phyloP scores from a whole-genome alignment of 2,888 invertebrate species.

The Scaptomyza polygonia region DNA sequence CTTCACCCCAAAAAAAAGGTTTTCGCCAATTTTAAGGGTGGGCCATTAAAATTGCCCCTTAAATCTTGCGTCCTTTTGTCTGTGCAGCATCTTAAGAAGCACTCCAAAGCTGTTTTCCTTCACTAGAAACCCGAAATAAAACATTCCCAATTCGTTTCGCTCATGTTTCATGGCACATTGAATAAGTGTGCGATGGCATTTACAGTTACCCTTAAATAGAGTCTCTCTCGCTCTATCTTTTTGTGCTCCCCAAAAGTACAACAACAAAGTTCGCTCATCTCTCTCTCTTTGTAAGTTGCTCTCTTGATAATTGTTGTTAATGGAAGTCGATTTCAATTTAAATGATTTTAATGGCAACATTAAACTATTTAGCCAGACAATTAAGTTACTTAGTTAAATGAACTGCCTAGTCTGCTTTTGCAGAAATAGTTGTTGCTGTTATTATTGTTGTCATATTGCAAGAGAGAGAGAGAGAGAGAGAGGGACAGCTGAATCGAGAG shows the following conservation, averaged over 20 bases:
- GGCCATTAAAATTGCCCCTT: slow-evolving; percentile 37
- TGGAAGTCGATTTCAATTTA: slow-evolving; percentile 39
- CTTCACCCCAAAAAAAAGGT: slow-evolving; percentile 43
- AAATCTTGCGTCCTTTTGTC: slow-evolving; percentile 33
- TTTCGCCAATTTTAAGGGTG: slow-evolving; percentile 47
- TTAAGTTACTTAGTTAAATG: slow-evolving; percentile 15
- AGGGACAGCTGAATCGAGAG: slow-evolving; percentile 3
- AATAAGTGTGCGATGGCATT: slow-evolving; percentile 41
- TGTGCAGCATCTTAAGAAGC: slow-evolving; percentile 48
- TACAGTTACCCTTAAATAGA: slow-evolving; percentile 40
- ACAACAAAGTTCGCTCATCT: slow-evolving; percentile 18
- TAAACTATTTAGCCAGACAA: slow-evolving; percentile 45
- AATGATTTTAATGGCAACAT: slow-evolving; percentile 58
- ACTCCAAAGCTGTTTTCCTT: slow-evolving; percentile 40
- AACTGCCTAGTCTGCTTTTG: slow-evolving; percentile 8
- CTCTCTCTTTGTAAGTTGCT: slow-evolving; percentile 11
- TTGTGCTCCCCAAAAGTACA: slow-evolving; percentile 12
- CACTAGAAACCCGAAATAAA: slow-evolving; percentile 6
- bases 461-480: background rate
- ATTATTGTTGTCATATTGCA: slow-evolving; percentile 3
- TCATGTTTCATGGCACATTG: slow-evolving; percentile 25
- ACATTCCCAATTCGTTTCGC: slow-evolving; percentile 50
- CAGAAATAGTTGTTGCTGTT: background rate
- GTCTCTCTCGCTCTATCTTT: slow-evolving; percentile 3
- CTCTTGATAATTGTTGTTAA: slow-evolving; percentile 45